A percentile compares a stretch with the other conserved stretches of the same genome.
Conservation (phyloP, 2,888 invertebrate species). For the Amblyteles armatorius region DNA sequence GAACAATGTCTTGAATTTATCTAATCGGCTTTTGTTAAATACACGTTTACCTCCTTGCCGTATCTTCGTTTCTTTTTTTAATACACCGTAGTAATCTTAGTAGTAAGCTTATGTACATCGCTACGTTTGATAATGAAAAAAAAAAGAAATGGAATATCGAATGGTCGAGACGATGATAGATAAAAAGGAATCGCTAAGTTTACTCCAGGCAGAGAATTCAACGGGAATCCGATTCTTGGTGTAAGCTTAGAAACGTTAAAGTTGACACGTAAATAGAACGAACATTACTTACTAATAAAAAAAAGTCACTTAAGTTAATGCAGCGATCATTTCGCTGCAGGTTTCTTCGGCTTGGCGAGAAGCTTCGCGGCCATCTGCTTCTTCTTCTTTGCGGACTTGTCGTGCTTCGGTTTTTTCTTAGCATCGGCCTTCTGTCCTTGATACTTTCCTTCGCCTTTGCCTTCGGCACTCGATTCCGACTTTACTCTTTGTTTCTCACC, state of each 20-base stretch:
- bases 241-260: constrained; percentile 22
- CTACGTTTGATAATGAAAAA: constrained; percentile 38
- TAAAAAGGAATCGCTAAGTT: constrained; percentile 27
- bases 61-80: constrained; percentile 2
- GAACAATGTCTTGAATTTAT: constrained; percentile 24
- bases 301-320: constrained; percentile 44
- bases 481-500: constrained; percentile 67
- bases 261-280: constrained; percentile 38
- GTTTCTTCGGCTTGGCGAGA: constrained; percentile 80
- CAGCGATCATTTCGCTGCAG: constrained; percentile 49
- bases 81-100: constrained; percentile 3
- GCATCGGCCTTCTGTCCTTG: constrained; percentile 86
- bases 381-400: constrained; percentile 86
- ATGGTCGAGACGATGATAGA: constrained; percentile 48
- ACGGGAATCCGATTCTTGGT: constrained; percentile 23
- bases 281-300: constrained; percentile 45
- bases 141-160: constrained; percentile 48
- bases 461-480: constrained; percentile 28
- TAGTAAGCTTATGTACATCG: constrained; percentile 64
- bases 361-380: constrained; percentile 86
- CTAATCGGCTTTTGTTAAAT: constrained; percentile 26
- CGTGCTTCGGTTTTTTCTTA: constrained; percentile 86
- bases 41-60: background rate
- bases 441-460: constrained; percentile 77
- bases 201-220: constrained; percentile 11